Evolutionary conservation across 2,888 invertebrate species (phyloP).

Genomic region (Helleia helle): DNA sequence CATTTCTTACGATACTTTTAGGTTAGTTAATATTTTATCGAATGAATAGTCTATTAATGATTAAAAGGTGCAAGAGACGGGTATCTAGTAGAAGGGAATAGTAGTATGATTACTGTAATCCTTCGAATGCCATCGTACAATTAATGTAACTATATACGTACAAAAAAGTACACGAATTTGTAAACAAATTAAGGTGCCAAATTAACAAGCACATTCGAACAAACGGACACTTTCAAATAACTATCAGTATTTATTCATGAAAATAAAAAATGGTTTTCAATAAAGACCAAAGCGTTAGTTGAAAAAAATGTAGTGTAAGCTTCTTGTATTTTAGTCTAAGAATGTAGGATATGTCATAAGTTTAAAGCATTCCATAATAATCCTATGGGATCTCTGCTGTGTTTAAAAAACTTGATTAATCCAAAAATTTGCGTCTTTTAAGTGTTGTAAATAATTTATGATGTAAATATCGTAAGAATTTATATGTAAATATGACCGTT

Average conservation of each 20-base stretch:
- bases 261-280: slow-evolving; percentile 1
- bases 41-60: no score
- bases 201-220: not conserved
- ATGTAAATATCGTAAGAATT: slow-evolving; percentile 33
- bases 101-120: slow-evolving; percentile 27
- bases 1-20: slow-evolving; percentile 30
- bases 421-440: slow-evolving; percentile 44
- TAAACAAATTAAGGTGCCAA: not conserved
- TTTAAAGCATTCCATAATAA: slow-evolving; percentile 67
- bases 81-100: slow-evolving; percentile 36
- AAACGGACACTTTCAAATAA: not conserved
- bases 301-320: slow-evolving; percentile 29
- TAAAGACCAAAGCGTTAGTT: slow-evolving; percentile 11
- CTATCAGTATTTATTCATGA: slow-evolving; percentile 6
- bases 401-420: slow-evolving; percentile 65
- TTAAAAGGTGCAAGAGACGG: slow-evolving; percentile 2
- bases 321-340: slow-evolving; percentile 46
- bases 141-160: slow-evolving; percentile 27
- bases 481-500: slow-evolving; percentile 57
- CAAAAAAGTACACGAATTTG: slow-evolving; percentile 22
- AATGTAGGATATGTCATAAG: slow-evolving; percentile 63
- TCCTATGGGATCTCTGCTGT: slow-evolving; percentile 69
- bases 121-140: slow-evolving; percentile 13
- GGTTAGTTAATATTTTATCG: not conserved
- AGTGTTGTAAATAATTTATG: slow-evolving; percentile 41